A percentile compares a stretch with the other conserved stretches of the same genome.
Evolutionary conservation across 2,797 vertebrate genomes (phyloP).

Genomic region (Lophius americanus): DNA sequence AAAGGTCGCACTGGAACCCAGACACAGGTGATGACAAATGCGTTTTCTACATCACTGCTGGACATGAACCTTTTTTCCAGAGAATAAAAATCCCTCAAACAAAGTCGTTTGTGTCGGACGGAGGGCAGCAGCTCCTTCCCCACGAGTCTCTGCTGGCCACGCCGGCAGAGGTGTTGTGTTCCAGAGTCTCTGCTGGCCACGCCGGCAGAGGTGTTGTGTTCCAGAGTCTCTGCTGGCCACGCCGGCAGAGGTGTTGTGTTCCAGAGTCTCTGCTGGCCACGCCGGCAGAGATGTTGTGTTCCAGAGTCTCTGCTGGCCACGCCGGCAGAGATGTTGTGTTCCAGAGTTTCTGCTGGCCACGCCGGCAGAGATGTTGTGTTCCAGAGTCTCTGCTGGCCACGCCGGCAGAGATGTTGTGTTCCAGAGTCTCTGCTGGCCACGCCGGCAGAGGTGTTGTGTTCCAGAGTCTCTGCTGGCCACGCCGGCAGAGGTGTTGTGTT

Average conservation of each 20-base stretch:
- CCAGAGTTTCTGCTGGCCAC: neutral
- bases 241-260: slow-evolving; percentile 12
- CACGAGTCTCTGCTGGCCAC: neutral
- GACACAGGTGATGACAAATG: neutral
- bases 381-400: neutral
- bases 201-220: slow-evolving; percentile 12
- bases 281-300: slow-evolving; percentile 12
- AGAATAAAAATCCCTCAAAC: neutral
- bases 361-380: too few relatives aligned
- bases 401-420: too few relatives aligned
- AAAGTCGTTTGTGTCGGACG: neutral
- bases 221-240: too few relatives aligned
- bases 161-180: slow-evolving; percentile 12
- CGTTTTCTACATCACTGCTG: neutral
- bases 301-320: too few relatives aligned
- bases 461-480: neutral
- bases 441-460: too few relatives aligned
- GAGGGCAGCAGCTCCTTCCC: neutral
- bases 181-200: too few relatives aligned
- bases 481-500: too few relatives aligned
- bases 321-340: slow-evolving; percentile 12
- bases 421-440: neutral
- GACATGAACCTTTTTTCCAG: neutral
- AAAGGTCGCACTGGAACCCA: neutral
- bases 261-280: too few relatives aligned